phyloP scores from a whole-genome alignment of 2,888 invertebrate species.

The Cheilosia variabilis region DNA sequence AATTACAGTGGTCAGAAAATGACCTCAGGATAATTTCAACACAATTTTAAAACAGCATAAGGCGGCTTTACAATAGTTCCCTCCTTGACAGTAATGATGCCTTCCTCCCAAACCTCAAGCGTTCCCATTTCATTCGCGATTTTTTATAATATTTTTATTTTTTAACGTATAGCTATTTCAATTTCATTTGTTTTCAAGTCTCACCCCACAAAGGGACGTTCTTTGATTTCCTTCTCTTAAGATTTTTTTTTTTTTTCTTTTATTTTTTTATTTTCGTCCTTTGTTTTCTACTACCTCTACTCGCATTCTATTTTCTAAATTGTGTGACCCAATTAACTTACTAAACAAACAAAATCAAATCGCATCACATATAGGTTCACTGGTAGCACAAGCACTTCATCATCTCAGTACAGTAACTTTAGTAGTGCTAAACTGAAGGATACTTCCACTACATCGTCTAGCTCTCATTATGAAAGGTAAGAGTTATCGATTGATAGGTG shows the following conservation, averaged over 20 bases:
- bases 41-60: too few relatives aligned
- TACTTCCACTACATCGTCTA: slow-evolving; percentile 81
- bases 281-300: slow-evolving; percentile 15
- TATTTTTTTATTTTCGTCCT: not conserved
- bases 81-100: too few relatives aligned
- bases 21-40: too few relatives aligned
- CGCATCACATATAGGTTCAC: slow-evolving; percentile 81
- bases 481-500: slow-evolving; percentile 59
- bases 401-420: slow-evolving; percentile 84
- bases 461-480: slow-evolving; percentile 83
- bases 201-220: not conserved
- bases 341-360: slow-evolving; percentile 68
- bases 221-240: slow-evolving; percentile 21
- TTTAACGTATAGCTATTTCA: not conserved
- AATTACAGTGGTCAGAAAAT: too few relatives aligned
- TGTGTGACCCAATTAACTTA: slow-evolving; percentile 71
- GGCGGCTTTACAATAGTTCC: too few relatives aligned
- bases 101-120: too few relatives aligned
- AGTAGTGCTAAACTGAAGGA: slow-evolving; percentile 84
- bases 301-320: slow-evolving; percentile 49
- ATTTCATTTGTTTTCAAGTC: not conserved
- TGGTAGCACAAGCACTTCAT: slow-evolving; percentile 83
- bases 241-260: slow-evolving; percentile 9
- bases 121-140: not conserved
- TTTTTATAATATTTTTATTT: not conserved